Evolutionary conservation across 2,888 invertebrate species (phyloP).

Genomic region (Luperina testacea): DNA sequence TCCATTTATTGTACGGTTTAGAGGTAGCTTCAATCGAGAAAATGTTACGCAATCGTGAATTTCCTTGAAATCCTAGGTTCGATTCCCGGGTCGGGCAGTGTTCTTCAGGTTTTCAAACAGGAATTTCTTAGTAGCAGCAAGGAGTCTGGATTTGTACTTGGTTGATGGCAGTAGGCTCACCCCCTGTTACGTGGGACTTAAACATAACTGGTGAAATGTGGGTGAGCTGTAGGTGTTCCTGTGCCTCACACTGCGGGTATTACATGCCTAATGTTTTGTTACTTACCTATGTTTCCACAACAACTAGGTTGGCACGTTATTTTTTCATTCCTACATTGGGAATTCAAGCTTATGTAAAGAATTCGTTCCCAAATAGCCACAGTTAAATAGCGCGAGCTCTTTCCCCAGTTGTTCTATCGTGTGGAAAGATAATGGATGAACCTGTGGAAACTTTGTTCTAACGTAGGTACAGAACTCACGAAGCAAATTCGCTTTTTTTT

Average conservation of each 20-base stretch:
- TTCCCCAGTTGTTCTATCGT: slow-evolving; percentile 13
- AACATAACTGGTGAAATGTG: background rate
- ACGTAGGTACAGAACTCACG: background rate
- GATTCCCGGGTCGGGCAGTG: too few relatives aligned
- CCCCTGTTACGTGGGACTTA: too few relatives aligned
- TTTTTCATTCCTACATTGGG: background rate
- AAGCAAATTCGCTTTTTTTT: slow-evolving; percentile 28
- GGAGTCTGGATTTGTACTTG: too few relatives aligned
- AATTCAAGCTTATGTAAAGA: slow-evolving; percentile 17
- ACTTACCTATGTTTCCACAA: background rate
- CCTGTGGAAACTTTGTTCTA: slow-evolving; percentile 34
- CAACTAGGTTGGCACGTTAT: background rate
- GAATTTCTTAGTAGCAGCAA: too few relatives aligned
- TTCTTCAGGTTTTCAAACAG: too few relatives aligned
- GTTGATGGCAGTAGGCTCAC: too few relatives aligned
- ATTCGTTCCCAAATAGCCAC: slow-evolving; percentile 19
- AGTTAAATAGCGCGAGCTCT: slow-evolving; percentile 30
- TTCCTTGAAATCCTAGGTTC: too few relatives aligned
- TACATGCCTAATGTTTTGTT: background rate
- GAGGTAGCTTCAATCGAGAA: background rate
- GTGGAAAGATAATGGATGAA: slow-evolving; percentile 45
- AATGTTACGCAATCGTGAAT: background rate
- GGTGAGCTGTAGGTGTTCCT: background rate
- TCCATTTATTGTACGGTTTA: background rate
- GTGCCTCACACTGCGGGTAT: too few relatives aligned